Evolutionary conservation across 2,888 invertebrate genomes (phyloP), one percentile per base, ranked within the genome.

Genomic region (Antheraea yamamai): DNA sequence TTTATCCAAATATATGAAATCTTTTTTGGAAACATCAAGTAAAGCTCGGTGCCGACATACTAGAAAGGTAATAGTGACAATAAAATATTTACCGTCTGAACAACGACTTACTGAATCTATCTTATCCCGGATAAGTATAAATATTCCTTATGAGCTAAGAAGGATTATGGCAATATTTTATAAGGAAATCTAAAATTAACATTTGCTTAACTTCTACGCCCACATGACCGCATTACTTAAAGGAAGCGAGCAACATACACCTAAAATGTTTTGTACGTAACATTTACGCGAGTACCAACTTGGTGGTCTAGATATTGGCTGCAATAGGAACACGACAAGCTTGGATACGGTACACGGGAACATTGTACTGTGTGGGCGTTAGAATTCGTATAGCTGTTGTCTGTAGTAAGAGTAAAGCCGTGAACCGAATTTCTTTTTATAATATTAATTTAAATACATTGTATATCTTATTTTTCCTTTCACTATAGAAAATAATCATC

Each of bases 261-360:
- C 39, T 70, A 39, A 70, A 70, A 70, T 70, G 70, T 39, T 72
- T 61, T 71, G 58, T 23, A 68, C 1, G 18, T 39, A 52, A 20
- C 30, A 10, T 61, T 64, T 72, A 61, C 30, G 39, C 26, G 14
- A 39, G 26, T 16, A 55, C 26, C 47, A 61, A 61, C 30, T 72
- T 30, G 72, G 74, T 75, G 72, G 71, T 75, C 72, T 72, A 61
- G 51, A 75, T 61, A 61, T 23, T 14, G 72, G 23, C 58, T 61
- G 35, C 70, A 72, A 75, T 75, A 73, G 61, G 58, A 71, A 75
- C 74, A 74, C 10, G 74, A 51, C 30, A 64, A 20, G 61, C 26
- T 61, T 30, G 47, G 58, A 75, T 58, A 58, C 39, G 58, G 58
- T 74, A 71, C 74, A 71, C n/a, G 71, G 39, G 52, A 35, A 47